Percentiles rank a stretch among this genome's conserved stretches.
phyloP scores from a whole-genome alignment of 2,888 invertebrate species.

The Drosophila incognita region DNA sequence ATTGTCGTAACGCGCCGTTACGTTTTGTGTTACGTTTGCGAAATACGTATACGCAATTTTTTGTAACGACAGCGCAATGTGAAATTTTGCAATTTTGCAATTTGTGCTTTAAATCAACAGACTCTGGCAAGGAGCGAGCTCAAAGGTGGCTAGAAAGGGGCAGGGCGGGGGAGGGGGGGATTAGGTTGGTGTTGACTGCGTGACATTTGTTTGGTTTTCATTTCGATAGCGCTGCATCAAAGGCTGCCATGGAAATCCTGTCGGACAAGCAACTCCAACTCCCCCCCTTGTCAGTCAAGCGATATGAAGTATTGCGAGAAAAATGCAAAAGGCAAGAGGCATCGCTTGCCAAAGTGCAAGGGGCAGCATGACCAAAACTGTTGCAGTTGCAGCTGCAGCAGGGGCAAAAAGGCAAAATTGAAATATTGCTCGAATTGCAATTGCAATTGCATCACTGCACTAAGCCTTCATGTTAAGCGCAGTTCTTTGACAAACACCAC shows the following conservation, averaged over 20 bases:
- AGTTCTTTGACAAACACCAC: constrained; percentile 3
- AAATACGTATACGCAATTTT: constrained; percentile 44
- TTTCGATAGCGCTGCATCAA: constrained; percentile 53
- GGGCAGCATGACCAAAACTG: constrained; percentile 25
- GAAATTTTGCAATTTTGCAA: constrained; percentile 61
- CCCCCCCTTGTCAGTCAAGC: background rate
- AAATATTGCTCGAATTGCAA: constrained; percentile 75
- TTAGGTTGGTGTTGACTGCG: constrained; percentile 28
- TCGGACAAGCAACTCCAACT: constrained; percentile 5
- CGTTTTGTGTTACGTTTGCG: constrained; percentile 29
- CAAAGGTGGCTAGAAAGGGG: background rate
- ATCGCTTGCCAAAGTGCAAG: background rate
- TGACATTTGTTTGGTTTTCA: constrained; percentile 80
- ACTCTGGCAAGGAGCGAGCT: background rate
- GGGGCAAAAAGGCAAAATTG: constrained; percentile 60
- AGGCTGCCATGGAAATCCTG: constrained; percentile 63
- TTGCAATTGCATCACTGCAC: constrained; percentile 70
- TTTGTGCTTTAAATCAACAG: constrained; percentile 69
- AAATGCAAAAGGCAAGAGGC: constrained; percentile 3
- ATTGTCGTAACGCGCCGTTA: constrained; percentile 46
- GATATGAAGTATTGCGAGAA: constrained; percentile 26
- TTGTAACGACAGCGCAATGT: constrained; percentile 36
- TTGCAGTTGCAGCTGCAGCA: constrained; percentile 17
- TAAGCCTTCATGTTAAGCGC: constrained; percentile 26
- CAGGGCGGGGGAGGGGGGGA: constrained; percentile 15